A percentile compares a stretch with the other conserved stretches of the same genome.
These are phyloP conservation scores for Unio delphinus DNA, from an alignment of 2,888 invertebrate species.

Conservation along the genomic window DNA sequence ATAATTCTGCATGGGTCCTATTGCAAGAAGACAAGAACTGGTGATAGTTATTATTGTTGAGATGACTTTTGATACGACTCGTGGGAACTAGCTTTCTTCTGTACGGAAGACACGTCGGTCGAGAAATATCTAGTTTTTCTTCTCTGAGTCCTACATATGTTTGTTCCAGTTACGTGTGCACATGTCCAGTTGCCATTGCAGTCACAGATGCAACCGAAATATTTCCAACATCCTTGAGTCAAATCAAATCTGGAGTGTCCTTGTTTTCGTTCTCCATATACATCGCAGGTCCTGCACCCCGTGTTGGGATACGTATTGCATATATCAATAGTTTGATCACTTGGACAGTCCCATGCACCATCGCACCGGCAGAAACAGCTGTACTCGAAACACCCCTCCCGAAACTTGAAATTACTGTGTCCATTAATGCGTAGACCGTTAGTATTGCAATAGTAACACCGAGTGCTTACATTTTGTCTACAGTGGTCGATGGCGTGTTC, in stretches of 20 bases:
- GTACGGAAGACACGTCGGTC: too few relatives aligned
- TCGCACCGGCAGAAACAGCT: conserved; percentile 46
- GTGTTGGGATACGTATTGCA: conserved; percentile 36
- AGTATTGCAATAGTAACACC: conserved; percentile 44
- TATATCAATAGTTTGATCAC: conserved; percentile 32
- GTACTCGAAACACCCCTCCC: conserved; percentile 41
- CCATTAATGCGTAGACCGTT: conserved; percentile 33
- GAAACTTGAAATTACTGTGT: conserved; percentile 28
- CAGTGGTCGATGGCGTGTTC: conserved; percentile 45
- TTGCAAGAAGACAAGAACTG: background rate
- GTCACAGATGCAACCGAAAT: conserved; percentile 40
- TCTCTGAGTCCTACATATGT: conserved; percentile 11
- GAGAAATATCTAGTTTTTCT: too few relatives aligned
- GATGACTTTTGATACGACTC: too few relatives aligned
- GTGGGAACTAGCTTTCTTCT: too few relatives aligned
- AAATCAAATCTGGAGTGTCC: conserved; percentile 39
- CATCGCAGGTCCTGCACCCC: conserved; percentile 44
- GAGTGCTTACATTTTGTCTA: conserved; percentile 27
- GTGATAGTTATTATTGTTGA: too few relatives aligned
- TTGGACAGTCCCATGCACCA: conserved; percentile 46
- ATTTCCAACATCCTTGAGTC: conserved; percentile 34
- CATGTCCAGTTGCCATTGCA: conserved; percentile 33
- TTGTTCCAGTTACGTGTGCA: conserved; percentile 4
- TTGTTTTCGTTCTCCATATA: conserved; percentile 12
- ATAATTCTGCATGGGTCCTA: too few relatives aligned